Evolutionary conservation across 2,113 vertebrate species (phyloP), one percentile per base, ranked within the genome.

Genomic region (Aix galericulata): DNA sequence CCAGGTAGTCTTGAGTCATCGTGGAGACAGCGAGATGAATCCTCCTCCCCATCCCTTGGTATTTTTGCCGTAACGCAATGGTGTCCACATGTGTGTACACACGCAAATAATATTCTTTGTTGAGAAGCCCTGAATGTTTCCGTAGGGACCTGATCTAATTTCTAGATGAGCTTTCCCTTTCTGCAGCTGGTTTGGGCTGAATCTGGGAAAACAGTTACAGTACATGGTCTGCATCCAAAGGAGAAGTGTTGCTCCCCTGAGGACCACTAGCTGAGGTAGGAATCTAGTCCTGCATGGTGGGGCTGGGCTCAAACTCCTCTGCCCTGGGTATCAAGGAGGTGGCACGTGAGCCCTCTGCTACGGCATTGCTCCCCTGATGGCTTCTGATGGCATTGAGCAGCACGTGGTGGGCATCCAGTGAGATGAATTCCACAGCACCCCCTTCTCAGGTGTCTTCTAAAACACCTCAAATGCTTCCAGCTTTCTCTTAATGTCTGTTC

Each of bases 291-390:
- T 59, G 52, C 34, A 40, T 0, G 1, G 32, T 3, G 5, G 52
- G 80, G 48, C 32, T 84, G 63, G 50, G 48, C 42, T 88, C 9
- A 68, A 75, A 56, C 32, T 86, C 16, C 2, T 44, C 34, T 88
- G 52, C 46, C n/a, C 46, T 72, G n/a, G 17, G 17, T 29, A 44
- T 64, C 29, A 38, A 12, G 80, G 59, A 42, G 34, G 16, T 44
- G 40, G 9, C 42, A 40, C 29, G 0, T 2, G 3, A 82, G 8
- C 42, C 25, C 63, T 48, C 48, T 75, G 36, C 40, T 74, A 2
- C 0, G 0, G 6, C 1, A 0, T 34, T 92, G 48, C 14, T 72
- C 9, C n/a, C 17, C 1, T 50, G 0, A 0, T 40, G 1, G 55
- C 63, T 52, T 83, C 73, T 53, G 69, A 52, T 34, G 10, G 4